Evolutionary conservation across 2,113 vertebrate genomes (phyloP).

Genomic region (Eolophus roseicapilla): DNA sequence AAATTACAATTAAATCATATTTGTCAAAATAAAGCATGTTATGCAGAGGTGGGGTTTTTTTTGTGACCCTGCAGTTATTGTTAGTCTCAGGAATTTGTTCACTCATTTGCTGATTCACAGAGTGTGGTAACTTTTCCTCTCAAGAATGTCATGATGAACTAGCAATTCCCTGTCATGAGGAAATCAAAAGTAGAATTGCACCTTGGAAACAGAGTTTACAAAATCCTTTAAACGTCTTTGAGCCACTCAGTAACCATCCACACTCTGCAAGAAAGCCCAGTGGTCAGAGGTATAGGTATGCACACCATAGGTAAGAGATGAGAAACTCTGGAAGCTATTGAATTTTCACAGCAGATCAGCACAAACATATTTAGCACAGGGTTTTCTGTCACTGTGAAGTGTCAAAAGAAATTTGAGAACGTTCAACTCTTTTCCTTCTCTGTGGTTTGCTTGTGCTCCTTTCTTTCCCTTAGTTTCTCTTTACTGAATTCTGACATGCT

Average conservation of each 20-base stretch:
- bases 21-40: not conserved
- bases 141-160: not conserved
- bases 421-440: slow-evolving; percentile 20
- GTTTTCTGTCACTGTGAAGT: slow-evolving; percentile 28
- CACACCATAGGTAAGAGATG: slow-evolving; percentile 54
- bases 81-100: not conserved
- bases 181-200: slow-evolving; percentile 13
- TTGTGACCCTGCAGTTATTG: not conserved
- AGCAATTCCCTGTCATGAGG: not conserved
- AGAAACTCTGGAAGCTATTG: slow-evolving; percentile 28
- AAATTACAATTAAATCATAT: not conserved
- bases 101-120: not conserved
- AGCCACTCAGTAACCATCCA: slow-evolving; percentile 8
- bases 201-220: not conserved
- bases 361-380: slow-evolving; percentile 51
- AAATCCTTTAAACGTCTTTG: slow-evolving; percentile 69
- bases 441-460: not conserved
- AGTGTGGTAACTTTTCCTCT: not conserved
- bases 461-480: not conserved
- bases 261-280: slow-evolving; percentile 23
- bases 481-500: not conserved
- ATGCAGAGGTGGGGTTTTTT: not conserved
- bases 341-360: slow-evolving; percentile 73
- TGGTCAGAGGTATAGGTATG: slow-evolving; percentile 33
- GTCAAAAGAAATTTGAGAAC: slow-evolving; percentile 54